A percentile compares a stretch with the other conserved stretches of the same genome.
Evolutionary conservation across 53 echinoderm and acorn worm species (phyloP).

Genomic region (Holothuria scabra): DNA sequence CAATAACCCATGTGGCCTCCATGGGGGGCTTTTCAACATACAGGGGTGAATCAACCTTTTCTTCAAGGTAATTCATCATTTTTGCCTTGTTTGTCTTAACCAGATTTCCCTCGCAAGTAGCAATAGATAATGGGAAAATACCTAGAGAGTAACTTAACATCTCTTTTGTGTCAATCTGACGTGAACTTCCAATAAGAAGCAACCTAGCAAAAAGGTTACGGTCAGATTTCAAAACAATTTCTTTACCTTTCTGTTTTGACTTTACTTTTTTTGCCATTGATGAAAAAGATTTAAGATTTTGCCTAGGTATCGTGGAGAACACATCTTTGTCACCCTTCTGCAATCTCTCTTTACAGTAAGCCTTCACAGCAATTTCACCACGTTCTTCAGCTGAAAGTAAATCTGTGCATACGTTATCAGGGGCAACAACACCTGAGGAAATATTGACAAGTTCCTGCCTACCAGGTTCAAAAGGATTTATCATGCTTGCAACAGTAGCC

Average conservation of each 20-base stretch:
- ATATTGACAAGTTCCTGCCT: constrained; percentile 18
- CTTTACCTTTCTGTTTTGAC: constrained; percentile 22
- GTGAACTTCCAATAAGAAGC: constrained; percentile 5
- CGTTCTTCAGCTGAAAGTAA: background rate
- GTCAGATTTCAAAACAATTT: background rate
- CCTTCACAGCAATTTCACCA: background rate
- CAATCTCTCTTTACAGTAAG: constrained; percentile 15
- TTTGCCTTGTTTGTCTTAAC: constrained; percentile 17
- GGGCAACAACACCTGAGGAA: constrained; percentile 29
- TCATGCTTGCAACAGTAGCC: constrained; percentile 14
- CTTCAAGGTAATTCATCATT: constrained; percentile 12
- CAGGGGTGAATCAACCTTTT: background rate
- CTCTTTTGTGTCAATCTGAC: constrained; percentile 28
- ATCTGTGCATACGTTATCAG: background rate
- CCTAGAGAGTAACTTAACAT: constrained; percentile 9
- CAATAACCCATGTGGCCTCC: constrained; percentile 26
- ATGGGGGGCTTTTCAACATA: background rate
- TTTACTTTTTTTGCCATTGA: background rate
- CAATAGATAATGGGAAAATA: constrained; percentile 29
- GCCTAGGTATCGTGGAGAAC: background rate
- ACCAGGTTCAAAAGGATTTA: constrained; percentile 45
- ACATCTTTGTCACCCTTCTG: constrained; percentile 20
- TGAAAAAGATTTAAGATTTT: constrained; percentile 9
- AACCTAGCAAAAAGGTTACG: constrained; percentile 36
- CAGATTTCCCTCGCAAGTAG: constrained; percentile 24